Percentiles rank a stretch among this genome's conserved stretches.
These are phyloP conservation scores for Trichosurus vulpecula DNA, from an alignment of 2,797 vertebrate species.

Conservation along the genomic window DNA sequence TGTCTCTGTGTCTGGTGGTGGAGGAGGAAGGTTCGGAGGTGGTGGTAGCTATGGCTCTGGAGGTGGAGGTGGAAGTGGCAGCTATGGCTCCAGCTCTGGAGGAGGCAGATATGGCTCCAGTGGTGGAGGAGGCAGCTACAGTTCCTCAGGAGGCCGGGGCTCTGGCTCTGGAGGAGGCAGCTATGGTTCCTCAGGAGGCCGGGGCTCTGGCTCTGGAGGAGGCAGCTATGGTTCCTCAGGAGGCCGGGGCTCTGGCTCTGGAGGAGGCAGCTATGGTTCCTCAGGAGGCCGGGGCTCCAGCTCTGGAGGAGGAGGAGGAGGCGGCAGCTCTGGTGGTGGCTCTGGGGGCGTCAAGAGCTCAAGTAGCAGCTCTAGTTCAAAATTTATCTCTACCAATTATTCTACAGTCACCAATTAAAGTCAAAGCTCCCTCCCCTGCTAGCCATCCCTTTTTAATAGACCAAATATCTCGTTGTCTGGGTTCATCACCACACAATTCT, in stretches of 20 bases:
- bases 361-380: conserved; percentile 71
- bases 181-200: conserved; percentile 42
- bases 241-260: conserved; percentile 18
- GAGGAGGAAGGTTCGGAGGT: neutral
- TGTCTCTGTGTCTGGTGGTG: conserved; percentile 60
- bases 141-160: no score
- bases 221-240: neutral
- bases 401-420: conserved; percentile 60
- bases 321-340: conserved; percentile 77
- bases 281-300: conserved; percentile 45
- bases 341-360: conserved; percentile 60
- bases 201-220: conserved; percentile 53
- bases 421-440: neutral
- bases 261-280: neutral
- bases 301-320: neutral
- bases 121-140: no score
- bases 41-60: conserved; percentile 15
- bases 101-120: conserved; percentile 42
- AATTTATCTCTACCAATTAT: conserved; percentile 69
- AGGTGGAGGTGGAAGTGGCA: conserved; percentile 62
- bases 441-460: conserved; percentile 3
- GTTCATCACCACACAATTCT: neutral
- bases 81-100: conserved; percentile 66
- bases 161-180: no score
- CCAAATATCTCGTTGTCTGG: no score